Evolutionary conservation across 2,113 vertebrate genomes (phyloP).

Genomic region (Phrynocephalus versicolor): DNA sequence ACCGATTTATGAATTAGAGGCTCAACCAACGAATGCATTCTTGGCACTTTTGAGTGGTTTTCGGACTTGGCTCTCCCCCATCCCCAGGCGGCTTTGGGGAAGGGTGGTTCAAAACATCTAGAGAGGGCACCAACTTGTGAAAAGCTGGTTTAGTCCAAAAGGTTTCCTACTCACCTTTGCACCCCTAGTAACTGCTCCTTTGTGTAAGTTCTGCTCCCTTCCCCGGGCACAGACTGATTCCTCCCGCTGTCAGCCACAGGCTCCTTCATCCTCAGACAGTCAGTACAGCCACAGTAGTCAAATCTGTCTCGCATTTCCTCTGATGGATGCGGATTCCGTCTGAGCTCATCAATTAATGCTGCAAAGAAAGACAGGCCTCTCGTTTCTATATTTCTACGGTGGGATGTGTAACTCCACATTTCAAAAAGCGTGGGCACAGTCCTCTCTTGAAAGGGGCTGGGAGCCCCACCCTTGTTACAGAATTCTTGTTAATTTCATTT

Average conservation of each 20-base stretch:
- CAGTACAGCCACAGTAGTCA: conserved; percentile 69
- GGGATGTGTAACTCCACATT: background rate
- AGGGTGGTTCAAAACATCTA: background rate
- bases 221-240: conserved; percentile 48
- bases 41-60: too few species aligned
- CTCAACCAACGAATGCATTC: too few species aligned
- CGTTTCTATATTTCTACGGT: background rate
- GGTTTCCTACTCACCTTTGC: conserved; percentile 76
- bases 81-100: too few species aligned
- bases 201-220: conserved; percentile 81
- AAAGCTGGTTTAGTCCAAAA: background rate
- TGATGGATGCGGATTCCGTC: conserved; percentile 77
- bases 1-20: too few species aligned
- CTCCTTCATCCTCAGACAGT: conserved; percentile 68
- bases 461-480: too few species aligned
- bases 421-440: background rate
- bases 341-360: conserved; percentile 88
- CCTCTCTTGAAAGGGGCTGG: too few species aligned
- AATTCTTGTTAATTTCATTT: too few species aligned
- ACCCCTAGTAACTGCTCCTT: conserved; percentile 91
- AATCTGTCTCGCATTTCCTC: conserved; percentile 71
- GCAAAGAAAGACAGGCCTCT: conserved; percentile 23
- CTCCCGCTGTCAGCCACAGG: conserved; percentile 74
- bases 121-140: background rate
- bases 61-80: too few species aligned